Evolutionary conservation across 1,140 invertebrate species (phyloP), one percentile per base, ranked within the genome.

Genomic region (Ptiloglossa arizonensis): DNA sequence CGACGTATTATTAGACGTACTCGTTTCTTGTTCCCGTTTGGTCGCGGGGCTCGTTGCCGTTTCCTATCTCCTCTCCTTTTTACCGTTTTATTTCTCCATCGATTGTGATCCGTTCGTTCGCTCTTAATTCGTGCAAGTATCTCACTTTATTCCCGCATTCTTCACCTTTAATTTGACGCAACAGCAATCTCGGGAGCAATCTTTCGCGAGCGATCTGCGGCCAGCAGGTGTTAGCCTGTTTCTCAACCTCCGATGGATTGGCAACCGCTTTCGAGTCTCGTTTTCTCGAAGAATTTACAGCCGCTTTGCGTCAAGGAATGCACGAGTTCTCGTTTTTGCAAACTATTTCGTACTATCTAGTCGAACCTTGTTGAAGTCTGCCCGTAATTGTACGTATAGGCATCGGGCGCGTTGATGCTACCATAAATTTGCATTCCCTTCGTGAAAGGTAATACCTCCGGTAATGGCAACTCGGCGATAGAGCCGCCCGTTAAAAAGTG

Each of bases 211-310:
- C 32, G 35, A 73, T 13, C 44, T 19, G 50, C 35, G 27, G 52
- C 72, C 32, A 24, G 63, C 72, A 75, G 62, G 72, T 75, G 62
- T 63, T 46, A 22, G 72, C n/a, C 15, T 24, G 62, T 75, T 56
- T 75, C 72, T 66, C 38, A 46, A 44, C 46, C 32, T 52, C n/a
- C 48, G 60, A 73, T 64, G 60, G 71, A 73, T 73, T 44, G 71
- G 60, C 60, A 73, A 63, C 50, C 62, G 46, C 72, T 57, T 44
- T 66, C 50, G 63, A 24, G 72, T 66, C 60, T 75, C 72, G 62
- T 75, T 66, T 57, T 63, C 48, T 38, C 59, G 22, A 59, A 75
- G 62, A 75, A 75, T 75, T 75, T 75, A 75, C 72, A 66, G 29
- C 72, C 62, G 72, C 38, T 66, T 75, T 75, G 59, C 62, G 48